phyloP scores from a whole-genome alignment of 2,797 vertebrate species.

The Acomys russatus region DNA sequence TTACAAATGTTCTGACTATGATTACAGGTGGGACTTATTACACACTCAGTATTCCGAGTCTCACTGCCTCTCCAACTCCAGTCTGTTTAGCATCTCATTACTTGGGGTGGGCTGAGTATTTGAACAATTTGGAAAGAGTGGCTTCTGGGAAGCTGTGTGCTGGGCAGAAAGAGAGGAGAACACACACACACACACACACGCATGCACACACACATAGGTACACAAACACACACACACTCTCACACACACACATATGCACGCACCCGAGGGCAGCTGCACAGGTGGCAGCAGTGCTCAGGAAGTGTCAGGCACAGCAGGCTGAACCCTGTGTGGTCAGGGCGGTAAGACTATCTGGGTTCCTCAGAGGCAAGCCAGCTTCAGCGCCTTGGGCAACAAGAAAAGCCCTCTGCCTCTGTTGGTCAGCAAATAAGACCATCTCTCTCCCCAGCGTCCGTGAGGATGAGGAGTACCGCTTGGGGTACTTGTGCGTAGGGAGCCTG shows the following conservation, averaged over 20 bases:
- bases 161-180: not conserved
- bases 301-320: not conserved
- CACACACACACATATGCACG: not conserved
- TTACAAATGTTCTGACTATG: conserved; percentile 78
- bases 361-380: conserved; percentile 2
- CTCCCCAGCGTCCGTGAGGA: not conserved
- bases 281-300: not conserved
- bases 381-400: not conserved
- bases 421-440: not conserved
- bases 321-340: too few species aligned
- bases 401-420: not conserved
- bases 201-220: accelerated
- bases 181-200: too few species aligned
- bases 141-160: conserved; percentile 17
- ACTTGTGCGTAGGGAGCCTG: not conserved
- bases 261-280: not conserved
- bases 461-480: not conserved
- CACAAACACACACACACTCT: not conserved
- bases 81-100: conserved; percentile 79
- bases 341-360: not conserved
- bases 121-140: conserved; percentile 62
- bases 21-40: conserved; percentile 78
- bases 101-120: conserved; percentile 61
- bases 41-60: conserved; percentile 75
- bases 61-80: conserved; percentile 53